phyloP scores from a whole-genome alignment of 2,888 invertebrate species.

The Tigriopus californicus region DNA sequence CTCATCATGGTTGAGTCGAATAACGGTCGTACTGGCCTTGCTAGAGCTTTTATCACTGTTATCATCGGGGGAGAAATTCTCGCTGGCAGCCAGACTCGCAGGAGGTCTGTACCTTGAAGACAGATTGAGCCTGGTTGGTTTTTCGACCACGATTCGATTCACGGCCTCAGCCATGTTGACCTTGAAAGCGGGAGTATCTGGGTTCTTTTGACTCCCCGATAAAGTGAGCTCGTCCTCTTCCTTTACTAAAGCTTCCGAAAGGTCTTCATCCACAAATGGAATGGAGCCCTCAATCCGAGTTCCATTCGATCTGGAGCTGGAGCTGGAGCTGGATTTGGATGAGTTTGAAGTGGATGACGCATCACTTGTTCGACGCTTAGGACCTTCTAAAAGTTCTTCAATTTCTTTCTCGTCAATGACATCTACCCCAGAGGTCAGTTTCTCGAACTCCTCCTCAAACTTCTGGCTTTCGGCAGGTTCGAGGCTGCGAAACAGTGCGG shows the following conservation, averaged over 20 bases:
- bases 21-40: neutral
- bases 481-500: conserved; percentile 2
- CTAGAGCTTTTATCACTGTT: too few relatives aligned
- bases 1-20: too few relatives aligned
- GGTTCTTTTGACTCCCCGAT: neutral
- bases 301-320: too few relatives aligned
- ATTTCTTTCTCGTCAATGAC: too few relatives aligned
- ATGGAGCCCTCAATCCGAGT: too few relatives aligned
- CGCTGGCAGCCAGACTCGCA: neutral
- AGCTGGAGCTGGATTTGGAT: too few relatives aligned
- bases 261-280: too few relatives aligned
- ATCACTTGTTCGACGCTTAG: too few relatives aligned
- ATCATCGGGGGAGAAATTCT: neutral
- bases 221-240: too few relatives aligned
- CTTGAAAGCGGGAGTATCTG: neutral
- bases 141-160: neutral
- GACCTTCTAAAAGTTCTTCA: too few relatives aligned
- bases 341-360: too few relatives aligned
- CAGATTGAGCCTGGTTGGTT: neutral
- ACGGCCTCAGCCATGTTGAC: neutral
- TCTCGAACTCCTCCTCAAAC: conserved; percentile 5
- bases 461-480: neutral
- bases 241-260: too few relatives aligned
- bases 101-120: neutral
- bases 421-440: neutral